phyloP scores from a whole-genome alignment of 92 coral and sea anemone genomes.

The Heteractis magnifica region DNA sequence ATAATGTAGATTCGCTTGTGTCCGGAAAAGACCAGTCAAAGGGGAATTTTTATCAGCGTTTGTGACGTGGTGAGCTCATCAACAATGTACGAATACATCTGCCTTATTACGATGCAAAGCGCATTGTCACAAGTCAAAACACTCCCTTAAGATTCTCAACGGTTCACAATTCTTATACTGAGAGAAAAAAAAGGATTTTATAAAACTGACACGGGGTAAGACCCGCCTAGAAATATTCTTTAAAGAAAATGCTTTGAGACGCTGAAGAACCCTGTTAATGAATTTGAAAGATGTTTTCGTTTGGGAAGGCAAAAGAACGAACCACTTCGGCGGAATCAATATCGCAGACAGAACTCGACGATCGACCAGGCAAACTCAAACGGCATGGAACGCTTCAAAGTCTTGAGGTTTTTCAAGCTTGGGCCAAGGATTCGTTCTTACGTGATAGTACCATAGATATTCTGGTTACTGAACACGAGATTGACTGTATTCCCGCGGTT shows the following conservation, averaged over 20 bases:
- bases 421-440: slow-evolving; percentile 95
- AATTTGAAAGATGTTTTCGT: slow-evolving; percentile 25
- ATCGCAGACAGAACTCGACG: slow-evolving; percentile 36
- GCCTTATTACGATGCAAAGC: slow-evolving; percentile 18
- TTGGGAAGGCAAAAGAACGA: slow-evolving; percentile 40
- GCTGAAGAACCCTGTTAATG: background rate
- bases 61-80: slow-evolving; percentile 22
- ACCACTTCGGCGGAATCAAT: slow-evolving; percentile 40
- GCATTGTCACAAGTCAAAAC: slow-evolving; percentile 15
- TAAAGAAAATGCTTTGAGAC: background rate
- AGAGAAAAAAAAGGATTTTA: background rate
- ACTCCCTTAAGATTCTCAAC: slow-evolving; percentile 19
- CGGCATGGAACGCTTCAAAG: slow-evolving; percentile 86
- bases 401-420: slow-evolving; percentile 81
- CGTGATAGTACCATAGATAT: slow-evolving; percentile 81
- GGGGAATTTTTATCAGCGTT: slow-evolving; percentile 10
- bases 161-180: slow-evolving; percentile 11
- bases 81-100: slow-evolving; percentile 3
- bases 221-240: background rate
- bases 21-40: slow-evolving; percentile 36
- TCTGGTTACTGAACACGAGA: slow-evolving; percentile 72
- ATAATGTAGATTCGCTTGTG: background rate
- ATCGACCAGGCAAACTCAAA: slow-evolving; percentile 58
- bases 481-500: slow-evolving; percentile 92
- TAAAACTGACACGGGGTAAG: background rate